Evolutionary conservation across 2,888 invertebrate genomes (phyloP).

Genomic region (Amphimallon solstitiale): DNA sequence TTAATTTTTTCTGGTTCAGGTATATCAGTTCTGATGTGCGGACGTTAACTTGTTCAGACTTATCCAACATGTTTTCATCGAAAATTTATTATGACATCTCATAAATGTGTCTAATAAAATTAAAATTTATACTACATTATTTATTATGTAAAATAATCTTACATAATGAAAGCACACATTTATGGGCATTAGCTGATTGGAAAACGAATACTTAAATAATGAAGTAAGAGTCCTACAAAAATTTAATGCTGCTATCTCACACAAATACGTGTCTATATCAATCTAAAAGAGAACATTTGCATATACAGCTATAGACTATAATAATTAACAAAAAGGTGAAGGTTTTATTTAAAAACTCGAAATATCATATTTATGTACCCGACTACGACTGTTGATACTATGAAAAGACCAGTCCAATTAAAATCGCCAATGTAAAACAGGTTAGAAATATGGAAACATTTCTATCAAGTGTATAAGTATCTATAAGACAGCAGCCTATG

Average conservation of each 20-base stretch:
- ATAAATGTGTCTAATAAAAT: constrained; percentile 17
- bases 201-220: background rate
- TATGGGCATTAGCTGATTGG: background rate
- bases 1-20: background rate
- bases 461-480: too few relatives aligned
- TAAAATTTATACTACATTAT: constrained; percentile 11
- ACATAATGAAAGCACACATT: constrained; percentile 1
- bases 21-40: background rate
- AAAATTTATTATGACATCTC: constrained; percentile 7
- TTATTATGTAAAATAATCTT: background rate
- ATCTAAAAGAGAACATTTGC: background rate
- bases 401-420: too few relatives aligned
- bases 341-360: background rate
- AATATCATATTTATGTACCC: too few relatives aligned
- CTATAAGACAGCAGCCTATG: too few relatives aligned
- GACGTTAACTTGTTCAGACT: background rate
- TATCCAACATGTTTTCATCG: background rate
- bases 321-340: background rate
- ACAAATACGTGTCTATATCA: background rate
- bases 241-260: background rate
- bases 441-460: too few relatives aligned
- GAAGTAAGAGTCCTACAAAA: background rate
- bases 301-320: background rate
- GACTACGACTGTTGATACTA: too few relatives aligned
- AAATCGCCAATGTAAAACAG: too few relatives aligned